These are phyloP conservation scores for Ormyrus rosae DNA, from an alignment of 2,888 invertebrate species.

Conservation along the genomic window DNA sequence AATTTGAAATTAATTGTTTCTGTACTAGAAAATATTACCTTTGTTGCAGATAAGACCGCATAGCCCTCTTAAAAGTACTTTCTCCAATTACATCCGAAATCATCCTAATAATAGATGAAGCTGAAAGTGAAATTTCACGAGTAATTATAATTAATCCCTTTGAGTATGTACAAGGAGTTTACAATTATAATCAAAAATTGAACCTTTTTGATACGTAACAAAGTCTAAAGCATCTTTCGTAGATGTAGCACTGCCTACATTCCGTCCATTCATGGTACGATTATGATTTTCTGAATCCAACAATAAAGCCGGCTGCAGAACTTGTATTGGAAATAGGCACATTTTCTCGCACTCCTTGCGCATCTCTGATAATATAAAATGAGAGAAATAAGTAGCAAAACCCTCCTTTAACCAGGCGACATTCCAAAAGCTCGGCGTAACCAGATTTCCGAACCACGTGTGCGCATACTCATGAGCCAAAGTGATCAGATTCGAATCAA, in stretches of 20 bases:
- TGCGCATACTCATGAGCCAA: constrained; percentile 78
- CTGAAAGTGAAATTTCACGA: constrained; percentile 55
- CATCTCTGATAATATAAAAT: constrained; percentile 64
- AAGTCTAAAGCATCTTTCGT: constrained; percentile 79
- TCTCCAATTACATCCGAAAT: constrained; percentile 59
- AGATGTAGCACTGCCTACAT: constrained; percentile 77
- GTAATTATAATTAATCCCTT: constrained; percentile 3
- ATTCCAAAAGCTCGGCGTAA: constrained; percentile 84
- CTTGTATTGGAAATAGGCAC: constrained; percentile 78
- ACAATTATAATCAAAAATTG: too few relatives aligned
- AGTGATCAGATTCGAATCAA: constrained; percentile 67
- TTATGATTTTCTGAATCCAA: constrained; percentile 75
- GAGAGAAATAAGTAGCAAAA: constrained; percentile 80
- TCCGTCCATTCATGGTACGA: constrained; percentile 78
- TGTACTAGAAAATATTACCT: constrained; percentile 58
- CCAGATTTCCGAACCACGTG: constrained; percentile 86
- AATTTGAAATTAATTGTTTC: constrained; percentile 4
- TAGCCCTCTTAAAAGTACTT: constrained; percentile 59
- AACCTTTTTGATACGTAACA: constrained; percentile 82
- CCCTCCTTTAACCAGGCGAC: constrained; percentile 86
- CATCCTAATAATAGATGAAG: constrained; percentile 66
- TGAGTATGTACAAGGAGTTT: background rate
- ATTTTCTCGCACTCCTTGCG: constrained; percentile 76
- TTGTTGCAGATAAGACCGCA: constrained; percentile 62
- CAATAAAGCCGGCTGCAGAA: constrained; percentile 74